phyloP scores from a whole-genome alignment of 2,797 vertebrate genomes.

The Galago senegalensis region DNA sequence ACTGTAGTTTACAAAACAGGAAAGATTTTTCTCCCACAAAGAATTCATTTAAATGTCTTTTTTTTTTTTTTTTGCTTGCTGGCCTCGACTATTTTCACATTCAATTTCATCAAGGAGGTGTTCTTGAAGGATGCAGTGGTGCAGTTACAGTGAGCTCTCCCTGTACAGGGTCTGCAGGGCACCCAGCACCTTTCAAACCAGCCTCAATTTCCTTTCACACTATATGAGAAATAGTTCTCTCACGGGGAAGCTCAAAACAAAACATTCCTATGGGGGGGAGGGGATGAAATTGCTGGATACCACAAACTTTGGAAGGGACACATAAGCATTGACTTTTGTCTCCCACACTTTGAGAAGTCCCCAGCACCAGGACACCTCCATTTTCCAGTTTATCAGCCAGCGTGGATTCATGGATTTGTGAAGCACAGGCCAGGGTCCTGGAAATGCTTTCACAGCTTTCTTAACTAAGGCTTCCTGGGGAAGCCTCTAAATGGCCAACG shows the following conservation, averaged over 20 bases:
- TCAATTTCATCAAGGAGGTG: neutral
- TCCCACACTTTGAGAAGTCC: neutral
- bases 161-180: neutral
- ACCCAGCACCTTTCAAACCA: neutral
- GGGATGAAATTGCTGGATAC: neutral
- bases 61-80: neutral
- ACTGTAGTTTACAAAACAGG: constrained; percentile 20
- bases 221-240: neutral
- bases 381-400: constrained; percentile 55
- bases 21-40: neutral
- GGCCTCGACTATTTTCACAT: neutral
- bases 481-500: constrained; percentile 46
- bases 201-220: neutral
- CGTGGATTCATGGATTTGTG: neutral
- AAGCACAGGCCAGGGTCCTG: neutral
- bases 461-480: neutral
- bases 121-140: neutral
- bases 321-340: constrained; percentile 2
- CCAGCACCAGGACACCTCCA: neutral
- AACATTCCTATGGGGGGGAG: neutral
- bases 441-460: constrained; percentile 62
- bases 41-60: neutral
- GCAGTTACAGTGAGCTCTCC: neutral
- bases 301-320: constrained; percentile 23
- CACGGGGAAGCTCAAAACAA: neutral